A percentile compares a stretch with the other conserved stretches of the same genome.
Evolutionary conservation across 2,797 vertebrate genomes (phyloP).

Genomic region (Rachycentron canadum): DNA sequence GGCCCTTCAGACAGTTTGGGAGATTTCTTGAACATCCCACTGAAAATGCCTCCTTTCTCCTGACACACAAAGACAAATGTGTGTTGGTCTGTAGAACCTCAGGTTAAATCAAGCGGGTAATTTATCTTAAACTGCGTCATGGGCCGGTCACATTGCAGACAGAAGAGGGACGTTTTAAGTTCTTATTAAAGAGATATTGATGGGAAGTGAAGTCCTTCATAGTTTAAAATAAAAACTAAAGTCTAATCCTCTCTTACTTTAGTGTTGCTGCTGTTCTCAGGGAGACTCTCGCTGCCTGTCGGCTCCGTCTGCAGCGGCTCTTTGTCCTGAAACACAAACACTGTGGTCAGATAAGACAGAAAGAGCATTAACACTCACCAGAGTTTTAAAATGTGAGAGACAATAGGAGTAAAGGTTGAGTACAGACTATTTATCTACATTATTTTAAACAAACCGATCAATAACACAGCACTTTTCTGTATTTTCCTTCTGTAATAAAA

Average conservation of each 20-base stretch:
- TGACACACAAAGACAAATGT: constrained; percentile 4
- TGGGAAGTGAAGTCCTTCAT: neutral
- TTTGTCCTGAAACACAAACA: constrained; percentile 49
- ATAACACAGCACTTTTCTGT: too few relatives aligned
- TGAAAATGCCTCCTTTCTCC: constrained; percentile 65
- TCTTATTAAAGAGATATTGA: neutral
- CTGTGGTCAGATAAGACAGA: neutral
- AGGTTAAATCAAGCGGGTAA: neutral
- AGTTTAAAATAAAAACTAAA: neutral
- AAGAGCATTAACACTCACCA: neutral
- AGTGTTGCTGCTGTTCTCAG: constrained; percentile 39
- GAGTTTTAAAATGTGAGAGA: neutral
- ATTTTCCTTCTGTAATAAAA: neutral
- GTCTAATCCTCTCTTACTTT: constrained; percentile 39
- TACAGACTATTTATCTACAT: neutral
- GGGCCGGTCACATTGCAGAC: neutral
- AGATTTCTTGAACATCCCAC: constrained; percentile 68
- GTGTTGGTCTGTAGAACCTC: neutral
- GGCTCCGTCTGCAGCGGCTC: constrained; percentile 19
- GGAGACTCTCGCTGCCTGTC: constrained; percentile 32
- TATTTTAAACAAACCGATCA: neutral
- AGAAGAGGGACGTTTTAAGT: neutral
- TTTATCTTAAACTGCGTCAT: neutral
- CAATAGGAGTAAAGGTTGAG: too few relatives aligned
- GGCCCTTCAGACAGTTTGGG: constrained; percentile 52